Percentiles rank a stretch among this genome's conserved stretches.
Conservation (phyloP, 2,113 vertebrate species). For the Misgurnus mizolepis region DNA sequence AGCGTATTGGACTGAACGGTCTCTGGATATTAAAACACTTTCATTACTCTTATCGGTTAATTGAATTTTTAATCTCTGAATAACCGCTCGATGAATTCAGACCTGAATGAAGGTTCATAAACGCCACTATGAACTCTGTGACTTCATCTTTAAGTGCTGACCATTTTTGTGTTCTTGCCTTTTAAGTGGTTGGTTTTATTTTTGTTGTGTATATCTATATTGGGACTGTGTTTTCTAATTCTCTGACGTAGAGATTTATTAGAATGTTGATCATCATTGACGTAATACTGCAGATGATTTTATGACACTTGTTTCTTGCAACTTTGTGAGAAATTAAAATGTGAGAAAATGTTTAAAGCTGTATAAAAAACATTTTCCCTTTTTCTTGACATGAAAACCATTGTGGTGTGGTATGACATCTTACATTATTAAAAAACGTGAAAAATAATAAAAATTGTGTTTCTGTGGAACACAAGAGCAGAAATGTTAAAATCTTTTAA, state of each 20-base stretch:
- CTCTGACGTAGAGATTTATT: conserved; percentile 80
- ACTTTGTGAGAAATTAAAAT: conserved; percentile 79
- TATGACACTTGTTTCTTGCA: conserved; percentile 83
- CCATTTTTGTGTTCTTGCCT: conserved; percentile 74
- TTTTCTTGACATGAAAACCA: conserved; percentile 82
- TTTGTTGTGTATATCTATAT: conserved; percentile 57
- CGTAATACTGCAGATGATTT: conserved; percentile 84
- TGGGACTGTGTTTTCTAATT: conserved; percentile 52
- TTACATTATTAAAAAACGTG: conserved; percentile 85
- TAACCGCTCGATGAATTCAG: too few relatives aligned
- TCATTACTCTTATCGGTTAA: neutral
- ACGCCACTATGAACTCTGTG: conserved; percentile 7
- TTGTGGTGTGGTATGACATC: conserved; percentile 86
- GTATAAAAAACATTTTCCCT: conserved; percentile 75
- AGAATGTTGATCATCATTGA: conserved; percentile 91
- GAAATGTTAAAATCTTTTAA: too few relatives aligned
- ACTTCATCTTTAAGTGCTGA: conserved; percentile 79
- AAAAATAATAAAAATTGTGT: neutral
- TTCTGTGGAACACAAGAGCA: too few relatives aligned
- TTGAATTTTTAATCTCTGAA: too few relatives aligned
- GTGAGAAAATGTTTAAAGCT: conserved; percentile 83
- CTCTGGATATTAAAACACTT: neutral
- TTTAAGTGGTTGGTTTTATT: conserved; percentile 77
- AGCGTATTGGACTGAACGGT: too few relatives aligned
- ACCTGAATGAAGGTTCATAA: neutral